Evolutionary conservation across 23 tunicate genomes (phyloP).

Genomic region (Ascidia mentula): DNA sequence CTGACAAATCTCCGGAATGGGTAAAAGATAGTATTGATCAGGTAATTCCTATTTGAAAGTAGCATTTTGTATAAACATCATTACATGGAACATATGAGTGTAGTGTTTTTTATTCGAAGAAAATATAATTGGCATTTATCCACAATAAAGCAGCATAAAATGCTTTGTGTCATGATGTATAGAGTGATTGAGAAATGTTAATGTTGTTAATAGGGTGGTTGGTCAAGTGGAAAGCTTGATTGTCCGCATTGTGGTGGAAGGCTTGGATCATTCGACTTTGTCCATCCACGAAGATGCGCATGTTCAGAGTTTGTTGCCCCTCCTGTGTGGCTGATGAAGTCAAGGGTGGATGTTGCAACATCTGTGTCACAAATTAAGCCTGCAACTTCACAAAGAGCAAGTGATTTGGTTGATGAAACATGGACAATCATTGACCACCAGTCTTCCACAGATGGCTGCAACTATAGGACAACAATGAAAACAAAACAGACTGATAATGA

Average conservation of each 20-base stretch:
- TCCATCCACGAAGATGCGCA: slow-evolving; percentile 44
- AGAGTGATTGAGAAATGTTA: not conserved
- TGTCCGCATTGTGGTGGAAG: slow-evolving; percentile 58
- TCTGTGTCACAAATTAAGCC: not conserved
- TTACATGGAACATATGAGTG: not conserved
- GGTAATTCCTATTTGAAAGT: slow-evolving; percentile 11
- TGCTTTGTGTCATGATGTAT: not conserved
- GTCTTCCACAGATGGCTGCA: not conserved
- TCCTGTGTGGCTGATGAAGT: slow-evolving; percentile 59
- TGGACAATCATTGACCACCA: not conserved
- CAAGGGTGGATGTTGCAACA: slow-evolving; percentile 32
- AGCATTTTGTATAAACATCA: not conserved
- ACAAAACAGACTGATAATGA: not conserved
- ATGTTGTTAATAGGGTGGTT: slow-evolving; percentile 30
- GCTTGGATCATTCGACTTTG: slow-evolving; percentile 56
- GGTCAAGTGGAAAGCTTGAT: slow-evolving; percentile 51
- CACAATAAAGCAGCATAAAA: no score
- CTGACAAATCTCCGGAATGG: slow-evolving; percentile 53
- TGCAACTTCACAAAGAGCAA: not conserved
- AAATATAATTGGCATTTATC: no score
- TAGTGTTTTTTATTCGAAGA: not conserved
- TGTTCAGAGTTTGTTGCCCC: slow-evolving; percentile 23
- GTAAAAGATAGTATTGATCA: slow-evolving; percentile 24
- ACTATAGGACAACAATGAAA: not conserved
- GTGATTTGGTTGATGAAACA: not conserved